phyloP scores from a whole-genome alignment of 1,140 invertebrate genomes.

The Meteorus sp. region DNA sequence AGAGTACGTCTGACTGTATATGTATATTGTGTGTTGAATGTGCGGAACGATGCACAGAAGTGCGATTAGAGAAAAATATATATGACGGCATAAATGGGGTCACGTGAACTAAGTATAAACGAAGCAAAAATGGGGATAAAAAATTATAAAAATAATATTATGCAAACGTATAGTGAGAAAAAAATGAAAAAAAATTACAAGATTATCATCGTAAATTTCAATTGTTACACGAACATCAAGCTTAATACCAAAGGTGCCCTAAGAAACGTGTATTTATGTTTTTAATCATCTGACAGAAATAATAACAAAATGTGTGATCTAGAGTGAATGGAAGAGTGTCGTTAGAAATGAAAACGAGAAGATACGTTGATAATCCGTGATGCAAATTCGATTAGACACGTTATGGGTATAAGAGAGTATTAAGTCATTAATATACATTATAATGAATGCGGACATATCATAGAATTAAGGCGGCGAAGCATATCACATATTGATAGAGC shows the following conservation, averaged over 20 bases:
- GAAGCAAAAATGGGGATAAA: not conserved
- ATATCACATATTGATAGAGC: too few species aligned
- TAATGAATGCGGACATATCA: slow-evolving; percentile 22
- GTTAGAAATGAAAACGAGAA: slow-evolving; percentile 32
- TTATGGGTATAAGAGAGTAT: slow-evolving; percentile 40
- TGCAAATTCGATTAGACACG: slow-evolving; percentile 42
- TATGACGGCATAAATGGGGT: too few species aligned
- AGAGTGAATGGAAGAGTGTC: slow-evolving; percentile 28
- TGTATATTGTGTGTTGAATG: too few species aligned
- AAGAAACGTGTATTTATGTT: slow-evolving; percentile 59
- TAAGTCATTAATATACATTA: slow-evolving; percentile 9
- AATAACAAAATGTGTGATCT: not conserved
- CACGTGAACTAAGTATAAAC: not conserved
- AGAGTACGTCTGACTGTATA: too few species aligned
- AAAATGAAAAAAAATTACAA: slow-evolving; percentile 12
- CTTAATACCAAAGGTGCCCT: slow-evolving; percentile 62
- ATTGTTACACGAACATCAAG: slow-evolving; percentile 53
- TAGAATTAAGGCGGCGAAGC: slow-evolving; percentile 14
- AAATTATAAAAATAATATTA: slow-evolving; percentile 5
- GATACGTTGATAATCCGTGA: too few species aligned
- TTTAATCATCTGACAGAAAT: slow-evolving; percentile 45
- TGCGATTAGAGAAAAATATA: too few species aligned
- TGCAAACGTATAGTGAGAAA: slow-evolving; percentile 6
- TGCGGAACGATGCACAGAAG: too few species aligned
- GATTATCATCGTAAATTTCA: slow-evolving; percentile 30